Evolutionary conservation across 2,888 invertebrate genomes (phyloP).

Genomic region (Acleris emargana): DNA sequence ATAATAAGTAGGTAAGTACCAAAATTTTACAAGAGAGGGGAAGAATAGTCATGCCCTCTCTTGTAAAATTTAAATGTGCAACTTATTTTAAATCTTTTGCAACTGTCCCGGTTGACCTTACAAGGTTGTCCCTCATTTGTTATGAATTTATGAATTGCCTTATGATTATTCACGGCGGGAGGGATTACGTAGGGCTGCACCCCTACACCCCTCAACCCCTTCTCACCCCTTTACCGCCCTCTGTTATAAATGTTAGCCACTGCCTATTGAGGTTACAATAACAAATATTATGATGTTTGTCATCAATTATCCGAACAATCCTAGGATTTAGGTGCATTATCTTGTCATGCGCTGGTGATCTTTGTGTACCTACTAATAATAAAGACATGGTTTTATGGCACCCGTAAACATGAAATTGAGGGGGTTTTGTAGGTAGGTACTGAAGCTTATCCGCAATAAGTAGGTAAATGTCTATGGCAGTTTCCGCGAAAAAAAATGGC

Average conservation of each 20-base stretch:
- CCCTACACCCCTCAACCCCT: constrained; percentile 1
- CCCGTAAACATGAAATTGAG: no score
- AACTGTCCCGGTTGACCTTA: no score
- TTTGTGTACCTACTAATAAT: constrained; percentile 14
- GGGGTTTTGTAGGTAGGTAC: no score
- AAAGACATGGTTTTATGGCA: neutral
- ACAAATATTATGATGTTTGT: constrained; percentile 27
- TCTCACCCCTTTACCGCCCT: constrained; percentile 1
- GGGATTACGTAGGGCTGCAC: constrained; percentile 15
- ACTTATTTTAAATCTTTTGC: no score
- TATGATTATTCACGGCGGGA: constrained; percentile 28
- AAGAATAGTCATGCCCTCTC: no score
- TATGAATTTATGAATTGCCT: constrained; percentile 33
- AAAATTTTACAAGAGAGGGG: no score
- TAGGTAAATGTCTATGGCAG: no score
- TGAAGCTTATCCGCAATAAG: no score
- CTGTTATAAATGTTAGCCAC: constrained; percentile 16
- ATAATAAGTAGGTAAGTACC: no score
- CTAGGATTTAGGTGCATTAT: constrained; percentile 27
- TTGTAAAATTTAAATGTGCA: no score
- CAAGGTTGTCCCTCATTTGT: constrained; percentile 18
- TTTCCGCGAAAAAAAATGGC: no score
- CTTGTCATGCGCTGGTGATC: constrained; percentile 9
- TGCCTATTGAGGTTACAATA: constrained; percentile 25
- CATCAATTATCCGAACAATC: constrained; percentile 31